Conservation (phyloP, 1,140 invertebrate genomes). For the Leguminivora glycinivorella region DNA sequence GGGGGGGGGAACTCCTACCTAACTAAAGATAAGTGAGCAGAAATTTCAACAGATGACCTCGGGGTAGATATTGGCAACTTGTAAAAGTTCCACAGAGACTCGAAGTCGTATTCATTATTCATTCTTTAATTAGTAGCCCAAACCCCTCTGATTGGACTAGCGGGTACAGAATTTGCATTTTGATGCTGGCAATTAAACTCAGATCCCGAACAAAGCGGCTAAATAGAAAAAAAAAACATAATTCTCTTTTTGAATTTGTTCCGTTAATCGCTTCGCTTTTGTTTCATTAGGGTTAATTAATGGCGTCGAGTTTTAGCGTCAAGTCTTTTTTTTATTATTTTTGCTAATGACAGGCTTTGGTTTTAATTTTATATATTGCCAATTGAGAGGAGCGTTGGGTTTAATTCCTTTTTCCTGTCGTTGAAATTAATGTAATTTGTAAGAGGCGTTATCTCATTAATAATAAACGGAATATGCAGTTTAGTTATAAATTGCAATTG, state of each 20-base stretch:
- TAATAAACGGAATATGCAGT: too few species aligned
- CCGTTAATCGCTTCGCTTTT: constrained; percentile 26
- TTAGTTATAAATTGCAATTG: too few species aligned
- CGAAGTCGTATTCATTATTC: not conserved
- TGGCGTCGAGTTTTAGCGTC: constrained; percentile 7
- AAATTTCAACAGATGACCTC: not conserved
- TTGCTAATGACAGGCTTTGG: constrained; percentile 1
- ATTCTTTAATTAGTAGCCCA: not conserved
- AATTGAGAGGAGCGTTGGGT: not conserved
- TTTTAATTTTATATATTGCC: not conserved
- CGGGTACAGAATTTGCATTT: constrained; percentile 18
- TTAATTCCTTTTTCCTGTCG: not conserved
- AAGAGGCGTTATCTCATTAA: too few species aligned
- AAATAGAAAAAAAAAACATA: constrained; percentile 25
- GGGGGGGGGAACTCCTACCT: too few species aligned
- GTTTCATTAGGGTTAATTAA: constrained; percentile 28
- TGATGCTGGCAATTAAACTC: constrained; percentile 25
- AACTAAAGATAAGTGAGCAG: not conserved
- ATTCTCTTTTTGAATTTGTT: constrained; percentile 28
- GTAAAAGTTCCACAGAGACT: not conserved
- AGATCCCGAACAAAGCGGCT: constrained; percentile 27
- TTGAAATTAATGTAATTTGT: not conserved
- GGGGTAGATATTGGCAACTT: not conserved
- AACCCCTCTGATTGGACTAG: constrained; percentile 11
- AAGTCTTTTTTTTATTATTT: constrained; percentile 5